Conservation (phyloP, 2,113 vertebrate species). For the Nesogale talazaci region DNA sequence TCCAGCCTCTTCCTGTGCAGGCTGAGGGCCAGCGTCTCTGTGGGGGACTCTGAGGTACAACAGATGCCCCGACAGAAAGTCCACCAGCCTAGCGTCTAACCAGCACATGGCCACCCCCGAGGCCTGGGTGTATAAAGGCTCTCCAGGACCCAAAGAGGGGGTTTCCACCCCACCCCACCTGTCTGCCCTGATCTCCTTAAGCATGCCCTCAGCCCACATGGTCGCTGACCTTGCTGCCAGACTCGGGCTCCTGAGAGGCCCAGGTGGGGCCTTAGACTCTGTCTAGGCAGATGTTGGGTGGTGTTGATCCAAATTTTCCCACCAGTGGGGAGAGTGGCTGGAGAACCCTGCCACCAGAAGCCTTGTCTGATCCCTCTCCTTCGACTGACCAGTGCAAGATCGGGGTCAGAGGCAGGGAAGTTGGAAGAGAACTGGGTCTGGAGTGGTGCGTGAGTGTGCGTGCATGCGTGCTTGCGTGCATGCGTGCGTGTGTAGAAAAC, state of each 20-base stretch:
- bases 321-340: neutral
- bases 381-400: too few species aligned
- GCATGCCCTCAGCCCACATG: neutral
- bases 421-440: neutral
- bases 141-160: neutral
- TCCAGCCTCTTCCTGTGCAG: neutral
- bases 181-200: neutral
- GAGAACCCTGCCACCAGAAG: neutral
- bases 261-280: neutral
- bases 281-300: neutral
- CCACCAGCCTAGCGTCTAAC: neutral
- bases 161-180: neutral
- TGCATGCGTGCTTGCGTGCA: neutral
- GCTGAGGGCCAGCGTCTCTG: neutral
- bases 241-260: neutral
- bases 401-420: neutral
- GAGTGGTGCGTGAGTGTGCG: too few species aligned
- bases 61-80: neutral
- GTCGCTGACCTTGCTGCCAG: accelerated
- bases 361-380: neutral
- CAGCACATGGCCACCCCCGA: neutral
- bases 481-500: neutral
- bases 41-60: neutral
- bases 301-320: neutral
- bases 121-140: neutral